These are phyloP conservation scores for Drosophila leontia DNA, from an alignment of 1,140 invertebrate genomes.

Conservation along the genomic window DNA sequence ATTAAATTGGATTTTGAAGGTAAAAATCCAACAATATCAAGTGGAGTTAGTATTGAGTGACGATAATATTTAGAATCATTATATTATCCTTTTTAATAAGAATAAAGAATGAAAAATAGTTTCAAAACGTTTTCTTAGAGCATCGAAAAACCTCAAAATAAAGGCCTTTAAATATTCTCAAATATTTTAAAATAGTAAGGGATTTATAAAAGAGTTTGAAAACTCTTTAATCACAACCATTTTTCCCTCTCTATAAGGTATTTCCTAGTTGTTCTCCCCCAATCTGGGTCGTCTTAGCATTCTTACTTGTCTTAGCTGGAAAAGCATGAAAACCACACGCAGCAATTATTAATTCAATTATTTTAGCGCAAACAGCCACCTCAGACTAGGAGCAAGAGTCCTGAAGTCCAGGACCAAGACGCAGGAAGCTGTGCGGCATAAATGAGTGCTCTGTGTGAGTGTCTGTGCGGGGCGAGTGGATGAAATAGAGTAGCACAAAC, in stretches of 20 bases:
- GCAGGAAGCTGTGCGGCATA: conserved; percentile 61
- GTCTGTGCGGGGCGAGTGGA: conserved; percentile 42
- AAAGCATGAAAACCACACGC: conserved; percentile 85
- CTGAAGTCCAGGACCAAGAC: conserved; percentile 42
- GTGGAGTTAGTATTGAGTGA: too few relatives aligned
- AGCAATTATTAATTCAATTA: conserved; percentile 85
- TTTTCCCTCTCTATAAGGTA: background rate
- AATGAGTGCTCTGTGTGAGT: conserved; percentile 59
- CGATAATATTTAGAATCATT: too few relatives aligned
- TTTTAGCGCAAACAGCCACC: conserved; percentile 82
- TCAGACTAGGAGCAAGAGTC: conserved; percentile 56
- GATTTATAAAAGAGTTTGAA: too few relatives aligned
- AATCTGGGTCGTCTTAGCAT: conserved; percentile 9
- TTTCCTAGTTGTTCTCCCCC: conserved; percentile 15
- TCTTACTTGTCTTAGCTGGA: conserved; percentile 78
- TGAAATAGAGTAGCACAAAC: conserved; percentile 83
- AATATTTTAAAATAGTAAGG: too few relatives aligned
- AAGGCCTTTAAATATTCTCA: too few relatives aligned
- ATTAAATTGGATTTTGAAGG: background rate
- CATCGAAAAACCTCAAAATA: too few relatives aligned
- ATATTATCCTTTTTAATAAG: too few relatives aligned
- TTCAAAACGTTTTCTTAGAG: too few relatives aligned
- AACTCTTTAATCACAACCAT: background rate
- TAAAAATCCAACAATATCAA: background rate
- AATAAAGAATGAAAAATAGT: background rate